Base-by-base conservation (phyloP, 2,113 vertebrate species). In the Dicrurus megarhynchus region DNA sequence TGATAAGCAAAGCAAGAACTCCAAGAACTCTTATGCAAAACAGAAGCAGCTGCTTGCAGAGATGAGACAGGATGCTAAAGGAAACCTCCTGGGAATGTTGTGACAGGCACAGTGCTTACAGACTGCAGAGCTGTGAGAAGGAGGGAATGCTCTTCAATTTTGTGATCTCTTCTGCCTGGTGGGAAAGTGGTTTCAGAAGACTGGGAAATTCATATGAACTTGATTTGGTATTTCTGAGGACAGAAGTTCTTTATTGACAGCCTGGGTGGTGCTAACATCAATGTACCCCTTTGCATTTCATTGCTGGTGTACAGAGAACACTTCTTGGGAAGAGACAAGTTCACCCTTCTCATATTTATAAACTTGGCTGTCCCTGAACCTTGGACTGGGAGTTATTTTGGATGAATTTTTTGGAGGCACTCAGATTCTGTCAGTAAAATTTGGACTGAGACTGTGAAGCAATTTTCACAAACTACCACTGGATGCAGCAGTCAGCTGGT, bases 1-100 rank as follows among this genome's bases (percentile, higher is more conserved):
- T 30, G 42, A 42, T 32, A 65, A 76, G 56, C 24, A 69, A 76
- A 90, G 52, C 57, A 70, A 49, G 18, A 35, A 33, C 74, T 96
- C 81, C 81, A 71, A 90, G 91, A 93, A 35, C 80, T 88, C 75
- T 90, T 81, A 33, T 1, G 27, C 77, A 90, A 75, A 96, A 88
- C 22, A 47, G 73, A 97, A 96, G 75, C 96, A 97, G 90, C 95
- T 96, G 95, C 87, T 94, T 55, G 68, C 50, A 91, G 88, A 82
- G 75, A 86, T 78, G 95, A 92, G 88, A 55, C 47, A 41, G 59
- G 56, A 79, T 30, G 65, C 84, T 88, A 87, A 84, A 86, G 59
- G 87, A 90, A 94, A 69, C 39, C 87, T 87, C 71, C 49, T 15
- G 79, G 83, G 93, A 93, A 26, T 3, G 3, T 4, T 70, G 21